These are phyloP conservation scores for Anoplophora glabripennis DNA, from an alignment of 1,140 invertebrate species.

Conservation along the genomic window DNA sequence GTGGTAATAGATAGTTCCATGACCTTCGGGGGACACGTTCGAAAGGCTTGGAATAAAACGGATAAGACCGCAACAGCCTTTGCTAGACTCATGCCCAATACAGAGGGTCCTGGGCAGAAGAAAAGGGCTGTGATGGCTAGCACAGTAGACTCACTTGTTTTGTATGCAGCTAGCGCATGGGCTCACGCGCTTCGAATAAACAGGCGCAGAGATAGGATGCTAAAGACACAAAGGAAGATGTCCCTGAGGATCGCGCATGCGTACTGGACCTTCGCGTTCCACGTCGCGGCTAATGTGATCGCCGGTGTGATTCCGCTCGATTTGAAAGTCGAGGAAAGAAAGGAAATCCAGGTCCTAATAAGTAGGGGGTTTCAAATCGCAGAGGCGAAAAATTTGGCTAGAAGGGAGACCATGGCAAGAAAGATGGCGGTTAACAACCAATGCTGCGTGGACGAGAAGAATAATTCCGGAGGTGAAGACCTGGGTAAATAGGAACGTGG, in stretches of 20 bases:
- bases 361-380: no score
- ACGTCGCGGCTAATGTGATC: slow-evolving; percentile 22
- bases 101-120: background rate
- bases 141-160: background rate
- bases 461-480: no score
- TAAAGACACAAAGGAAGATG: slow-evolving; percentile 23
- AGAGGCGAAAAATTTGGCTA: no score
- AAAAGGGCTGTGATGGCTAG: slow-evolving; percentile 2
- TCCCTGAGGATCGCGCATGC: slow-evolving; percentile 18
- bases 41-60: slow-evolving; percentile 1
- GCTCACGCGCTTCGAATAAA: background rate
- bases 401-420: no score
- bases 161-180: background rate
- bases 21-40: slow-evolving; percentile 25
- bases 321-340: slow-evolving; percentile 6
- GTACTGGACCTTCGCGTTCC: slow-evolving; percentile 33
- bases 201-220: background rate
- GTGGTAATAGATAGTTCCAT: slow-evolving; percentile 23
- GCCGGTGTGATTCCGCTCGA: slow-evolving; percentile 23
- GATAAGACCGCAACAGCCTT: slow-evolving; percentile 6
- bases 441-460: no score
- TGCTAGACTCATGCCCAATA: slow-evolving; percentile 21
- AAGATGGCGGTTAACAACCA: no score
- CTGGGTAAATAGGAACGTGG: no score
- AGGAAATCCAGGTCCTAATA: no score